Percentiles rank a stretch among this genome's conserved stretches.
phyloP scores from a whole-genome alignment of 2,888 invertebrate genomes.

The Caenorhabditis plicata region DNA sequence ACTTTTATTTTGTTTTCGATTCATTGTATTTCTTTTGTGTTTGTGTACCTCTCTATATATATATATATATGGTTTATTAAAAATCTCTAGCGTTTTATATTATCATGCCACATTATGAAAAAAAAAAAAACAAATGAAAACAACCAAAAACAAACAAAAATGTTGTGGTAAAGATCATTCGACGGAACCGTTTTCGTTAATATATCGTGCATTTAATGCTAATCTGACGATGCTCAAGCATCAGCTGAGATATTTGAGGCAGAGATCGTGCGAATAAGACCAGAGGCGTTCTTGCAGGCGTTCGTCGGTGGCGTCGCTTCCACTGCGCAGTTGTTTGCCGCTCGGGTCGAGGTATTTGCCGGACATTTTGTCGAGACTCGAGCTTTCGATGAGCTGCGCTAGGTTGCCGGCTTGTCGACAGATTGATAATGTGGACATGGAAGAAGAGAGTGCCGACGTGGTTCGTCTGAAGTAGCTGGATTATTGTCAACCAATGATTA shows the following conservation, averaged over 20 bases:
- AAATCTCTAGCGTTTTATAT: too few species aligned
- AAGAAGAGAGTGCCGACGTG: slow-evolving; percentile 50
- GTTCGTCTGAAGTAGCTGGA: slow-evolving; percentile 41
- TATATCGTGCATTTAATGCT: slow-evolving; percentile 29
- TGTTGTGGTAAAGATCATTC: slow-evolving; percentile 20
- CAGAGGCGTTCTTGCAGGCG: slow-evolving; percentile 59
- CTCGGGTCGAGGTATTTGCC: slow-evolving; percentile 61
- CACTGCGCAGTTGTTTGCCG: slow-evolving; percentile 59
- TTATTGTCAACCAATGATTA: background rate
- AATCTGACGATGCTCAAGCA: slow-evolving; percentile 1
- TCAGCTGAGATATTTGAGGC: slow-evolving; percentile 25
- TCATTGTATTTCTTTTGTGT: too few species aligned
- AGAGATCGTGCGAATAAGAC: slow-evolving; percentile 46
- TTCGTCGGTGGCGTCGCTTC: slow-evolving; percentile 57
- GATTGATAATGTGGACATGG: slow-evolving; percentile 47
- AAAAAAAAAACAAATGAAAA: background rate
- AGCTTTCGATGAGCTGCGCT: slow-evolving; percentile 53
- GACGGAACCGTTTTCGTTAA: slow-evolving; percentile 1
- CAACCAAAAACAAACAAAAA: slow-evolving; percentile 8
- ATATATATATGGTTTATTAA: too few species aligned
- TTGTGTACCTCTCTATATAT: too few species aligned
- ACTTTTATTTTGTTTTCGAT: too few species aligned
- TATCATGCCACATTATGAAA: too few species aligned
- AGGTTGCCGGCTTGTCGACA: slow-evolving; percentile 50
- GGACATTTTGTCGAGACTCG: slow-evolving; percentile 43